phyloP scores from a whole-genome alignment of 1,140 invertebrate species.

The Papilio polytes region DNA sequence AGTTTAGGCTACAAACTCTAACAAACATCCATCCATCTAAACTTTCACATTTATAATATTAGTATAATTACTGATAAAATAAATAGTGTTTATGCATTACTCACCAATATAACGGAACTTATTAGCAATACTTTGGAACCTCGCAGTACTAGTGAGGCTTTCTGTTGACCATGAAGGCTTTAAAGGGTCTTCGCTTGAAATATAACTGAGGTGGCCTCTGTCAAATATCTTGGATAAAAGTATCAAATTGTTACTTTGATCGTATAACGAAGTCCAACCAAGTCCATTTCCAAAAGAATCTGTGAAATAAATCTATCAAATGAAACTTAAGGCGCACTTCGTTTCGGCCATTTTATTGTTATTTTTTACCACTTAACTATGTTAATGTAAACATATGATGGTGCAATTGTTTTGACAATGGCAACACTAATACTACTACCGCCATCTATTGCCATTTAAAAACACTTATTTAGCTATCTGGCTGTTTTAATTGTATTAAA shows the following conservation, averaged over 20 bases:
- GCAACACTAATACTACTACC: too few relatives aligned
- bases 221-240: slow-evolving; percentile 45
- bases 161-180: slow-evolving; percentile 9
- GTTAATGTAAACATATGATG: too few relatives aligned
- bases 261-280: slow-evolving; percentile 52
- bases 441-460: too few relatives aligned
- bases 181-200: slow-evolving; percentile 10
- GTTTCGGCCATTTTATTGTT: too few relatives aligned
- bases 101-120: not conserved
- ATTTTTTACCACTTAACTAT: too few relatives aligned
- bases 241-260: slow-evolving; percentile 45
- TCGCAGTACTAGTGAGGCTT: not conserved
- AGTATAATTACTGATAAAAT: slow-evolving; percentile 29
- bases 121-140: not conserved
- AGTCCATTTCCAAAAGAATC: slow-evolving; percentile 45
- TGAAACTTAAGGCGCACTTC: slow-evolving; percentile 1
- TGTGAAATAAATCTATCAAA: slow-evolving; percentile 36
- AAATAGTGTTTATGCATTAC: not conserved
- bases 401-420: too few relatives aligned
- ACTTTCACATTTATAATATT: too few relatives aligned
- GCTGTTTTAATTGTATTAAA: too few relatives aligned
- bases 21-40: too few relatives aligned
- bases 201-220: slow-evolving; percentile 35
- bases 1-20: too few relatives aligned
- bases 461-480: too few relatives aligned